phyloP scores from a whole-genome alignment of 2,113 vertebrate genomes.

The Cynopterus brachyotis region DNA sequence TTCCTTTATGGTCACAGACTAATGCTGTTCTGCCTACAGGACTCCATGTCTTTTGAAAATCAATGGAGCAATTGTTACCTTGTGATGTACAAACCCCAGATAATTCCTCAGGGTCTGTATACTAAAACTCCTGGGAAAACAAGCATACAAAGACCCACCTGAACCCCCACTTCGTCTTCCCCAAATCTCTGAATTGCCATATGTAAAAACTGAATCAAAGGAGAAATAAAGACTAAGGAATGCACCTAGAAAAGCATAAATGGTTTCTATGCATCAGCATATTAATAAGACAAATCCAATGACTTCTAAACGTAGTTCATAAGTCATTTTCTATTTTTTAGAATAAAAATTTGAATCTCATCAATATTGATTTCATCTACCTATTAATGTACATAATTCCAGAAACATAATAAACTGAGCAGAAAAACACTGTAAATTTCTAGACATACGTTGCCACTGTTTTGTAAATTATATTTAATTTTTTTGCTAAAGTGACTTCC shows the following conservation, averaged over 20 bases:
- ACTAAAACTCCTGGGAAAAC: constrained; percentile 82
- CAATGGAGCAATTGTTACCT: constrained; percentile 84
- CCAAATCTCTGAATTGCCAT: constrained; percentile 66
- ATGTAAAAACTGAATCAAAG: constrained; percentile 38
- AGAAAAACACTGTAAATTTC: neutral
- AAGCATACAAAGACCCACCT: constrained; percentile 64
- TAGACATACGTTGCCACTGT: neutral
- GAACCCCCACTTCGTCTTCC: neutral
- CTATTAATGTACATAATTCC: neutral
- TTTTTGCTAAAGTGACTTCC: neutral
- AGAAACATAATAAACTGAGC: neutral
- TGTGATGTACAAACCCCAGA: constrained; percentile 79
- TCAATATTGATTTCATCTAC: constrained; percentile 42
- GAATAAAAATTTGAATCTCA: constrained; percentile 14
- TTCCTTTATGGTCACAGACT: constrained; percentile 64
- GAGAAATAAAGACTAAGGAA: constrained; percentile 49
- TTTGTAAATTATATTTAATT: neutral
- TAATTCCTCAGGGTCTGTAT: constrained; percentile 76
- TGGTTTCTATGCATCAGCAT: constrained; percentile 15
- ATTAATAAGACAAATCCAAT: neutral
- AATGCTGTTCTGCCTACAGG: constrained; percentile 78
- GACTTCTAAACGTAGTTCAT: constrained; percentile 25
- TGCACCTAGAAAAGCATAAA: neutral
- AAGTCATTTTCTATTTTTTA: neutral
- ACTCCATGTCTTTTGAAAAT: constrained; percentile 80